Conservation (phyloP, 2,797 vertebrate genomes). For the Cetoscarus ocellatus region DNA sequence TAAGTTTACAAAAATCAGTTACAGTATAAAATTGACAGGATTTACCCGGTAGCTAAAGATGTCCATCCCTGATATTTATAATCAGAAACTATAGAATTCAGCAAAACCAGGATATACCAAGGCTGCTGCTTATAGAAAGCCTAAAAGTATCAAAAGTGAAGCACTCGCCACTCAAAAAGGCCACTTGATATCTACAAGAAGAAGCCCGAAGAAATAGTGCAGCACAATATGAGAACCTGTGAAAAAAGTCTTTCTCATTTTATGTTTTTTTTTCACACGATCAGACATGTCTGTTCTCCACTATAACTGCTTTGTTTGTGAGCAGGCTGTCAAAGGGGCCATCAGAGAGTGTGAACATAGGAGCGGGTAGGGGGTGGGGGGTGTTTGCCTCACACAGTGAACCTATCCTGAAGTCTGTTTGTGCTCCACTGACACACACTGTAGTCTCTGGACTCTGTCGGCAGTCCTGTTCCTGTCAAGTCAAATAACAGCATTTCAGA, state of each 20-base stretch:
- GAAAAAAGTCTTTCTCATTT: constrained; percentile 17
- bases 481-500: constrained; percentile 76
- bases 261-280: constrained; percentile 24
- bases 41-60: too few species aligned
- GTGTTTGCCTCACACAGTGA: constrained; percentile 55
- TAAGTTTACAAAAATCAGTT: too few species aligned
- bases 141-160: not conserved
- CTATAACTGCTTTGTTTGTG: constrained; percentile 50
- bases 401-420: constrained; percentile 73
- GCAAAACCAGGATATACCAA: not conserved
- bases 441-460: constrained; percentile 78
- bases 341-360: constrained; percentile 69
- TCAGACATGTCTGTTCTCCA: constrained; percentile 47
- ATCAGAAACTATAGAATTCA: too few species aligned
- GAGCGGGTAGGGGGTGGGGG: constrained; percentile 8
- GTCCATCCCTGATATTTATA: too few species aligned
- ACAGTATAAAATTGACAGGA: too few species aligned
- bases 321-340: constrained; percentile 60
- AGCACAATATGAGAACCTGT: not conserved
- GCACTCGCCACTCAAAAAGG: not conserved
- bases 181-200: not conserved
- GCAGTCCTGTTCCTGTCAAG: constrained; percentile 75
- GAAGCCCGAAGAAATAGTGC: not conserved
- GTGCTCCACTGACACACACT: constrained; percentile 76
- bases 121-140: not conserved